Evolutionary conservation across 2,113 vertebrate species (phyloP), one percentile per base, ranked within the genome.

Genomic region (Speoplatyrhinus poulsoni): DNA sequence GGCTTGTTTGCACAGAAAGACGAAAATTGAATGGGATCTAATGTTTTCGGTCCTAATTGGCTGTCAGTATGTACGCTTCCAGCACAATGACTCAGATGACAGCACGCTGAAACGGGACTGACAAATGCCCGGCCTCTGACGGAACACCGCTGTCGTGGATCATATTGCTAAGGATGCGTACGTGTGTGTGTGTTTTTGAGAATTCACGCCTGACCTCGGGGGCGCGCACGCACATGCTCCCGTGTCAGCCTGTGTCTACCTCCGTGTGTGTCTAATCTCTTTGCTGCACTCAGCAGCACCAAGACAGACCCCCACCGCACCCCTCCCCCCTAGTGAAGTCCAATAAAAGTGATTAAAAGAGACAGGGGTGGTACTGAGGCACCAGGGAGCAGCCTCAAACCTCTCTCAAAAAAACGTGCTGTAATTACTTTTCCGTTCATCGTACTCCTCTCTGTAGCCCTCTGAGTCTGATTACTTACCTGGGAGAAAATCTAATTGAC

Each of bases 401-500:
- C 80, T 81, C 76, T 77, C 78, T 26, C 77, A 88, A 88, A 83
- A 67, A 41, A 41, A 41, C 7, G 26, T 2, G 69, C 79, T 77
- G 66, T 86, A 87, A 91, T 90, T 80, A 89, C 85, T 88, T 91
- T 83, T 65, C 61, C 82, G 78, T 88, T 88, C 87, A 86, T 89
- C 89, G 12, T 73, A 74, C 76, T 64, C 61, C 69, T 70, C 67
- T 68, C 68, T 65, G 58, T 36, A 65, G 46, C 41, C 79, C 71
- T 78, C 53, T 69, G 36, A 73, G 65, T 79, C 75, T 82, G 83
- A 91, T 88, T 89, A 91, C 79, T 91, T 87, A 90, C 86, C 85
- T 85, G 56, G 72, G 64, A 89, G 84, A 82, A 85, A 87, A 91
- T 89, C 86, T 90, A 91, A 93, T 91, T 89, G 90, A 91, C 85